These are phyloP conservation scores for Creontiades dilutus DNA, from an alignment of 2,888 invertebrate genomes.

Conservation along the genomic window DNA sequence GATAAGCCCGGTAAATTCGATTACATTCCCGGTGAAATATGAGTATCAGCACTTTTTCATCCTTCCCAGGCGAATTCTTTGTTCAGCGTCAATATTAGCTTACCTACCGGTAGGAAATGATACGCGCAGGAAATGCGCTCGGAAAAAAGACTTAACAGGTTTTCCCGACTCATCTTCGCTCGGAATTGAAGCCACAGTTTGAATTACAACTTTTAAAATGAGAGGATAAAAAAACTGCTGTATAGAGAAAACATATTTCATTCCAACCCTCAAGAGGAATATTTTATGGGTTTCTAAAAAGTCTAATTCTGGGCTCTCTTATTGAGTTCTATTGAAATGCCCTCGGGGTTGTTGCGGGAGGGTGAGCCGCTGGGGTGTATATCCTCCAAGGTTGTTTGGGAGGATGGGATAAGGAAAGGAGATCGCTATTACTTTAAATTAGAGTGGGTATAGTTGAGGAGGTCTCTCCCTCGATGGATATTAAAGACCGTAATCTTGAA, in stretches of 20 bases:
- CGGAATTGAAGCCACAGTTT: slow-evolving; percentile 43
- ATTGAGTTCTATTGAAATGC: slow-evolving; percentile 62
- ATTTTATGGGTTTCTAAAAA: slow-evolving; percentile 69
- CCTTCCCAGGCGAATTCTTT: slow-evolving; percentile 19
- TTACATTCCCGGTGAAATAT: slow-evolving; percentile 38
- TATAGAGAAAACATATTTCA: slow-evolving; percentile 58
- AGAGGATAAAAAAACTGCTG: slow-evolving; percentile 9
- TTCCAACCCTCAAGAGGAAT: slow-evolving; percentile 59
- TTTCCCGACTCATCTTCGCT: not conserved
- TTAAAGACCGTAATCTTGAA: not conserved
- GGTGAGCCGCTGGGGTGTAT: slow-evolving; percentile 22
- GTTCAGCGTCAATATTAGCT: slow-evolving; percentile 54
- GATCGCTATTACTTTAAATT: slow-evolving; percentile 54
- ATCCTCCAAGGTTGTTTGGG: not conserved
- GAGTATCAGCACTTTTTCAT: slow-evolving; percentile 24
- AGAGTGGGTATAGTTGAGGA: slow-evolving; percentile 33
- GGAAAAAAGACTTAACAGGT: slow-evolving; percentile 45
- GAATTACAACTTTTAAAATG: slow-evolving; percentile 48
- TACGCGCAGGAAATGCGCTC: not conserved
- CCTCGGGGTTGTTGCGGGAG: slow-evolving; percentile 54
- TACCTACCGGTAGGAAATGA: not conserved
- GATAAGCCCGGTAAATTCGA: not conserved
- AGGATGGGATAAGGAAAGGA: slow-evolving; percentile 30
- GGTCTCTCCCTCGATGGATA: slow-evolving; percentile 51
- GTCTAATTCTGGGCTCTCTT: slow-evolving; percentile 53